These are phyloP conservation scores for Onychomys torridus DNA, from an alignment of 2,797 vertebrate genomes.

Conservation along the genomic window DNA sequence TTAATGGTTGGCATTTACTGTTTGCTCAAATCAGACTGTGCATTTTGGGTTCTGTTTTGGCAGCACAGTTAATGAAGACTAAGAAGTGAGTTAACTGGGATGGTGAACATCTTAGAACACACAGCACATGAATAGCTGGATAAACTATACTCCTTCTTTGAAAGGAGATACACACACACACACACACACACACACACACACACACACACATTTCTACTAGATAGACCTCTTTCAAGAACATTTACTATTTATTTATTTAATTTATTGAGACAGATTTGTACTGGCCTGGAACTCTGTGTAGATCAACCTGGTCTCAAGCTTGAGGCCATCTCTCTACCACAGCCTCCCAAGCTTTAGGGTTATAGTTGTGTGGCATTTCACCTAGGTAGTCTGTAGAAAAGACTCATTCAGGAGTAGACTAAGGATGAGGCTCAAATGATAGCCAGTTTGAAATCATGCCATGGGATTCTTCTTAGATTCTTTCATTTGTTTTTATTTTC, in stretches of 20 bases:
- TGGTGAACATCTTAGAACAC: not conserved
- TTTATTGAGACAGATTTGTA: not conserved
- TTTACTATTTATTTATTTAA: not conserved
- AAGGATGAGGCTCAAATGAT: not conserved
- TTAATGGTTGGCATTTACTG: not conserved
- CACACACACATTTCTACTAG: not conserved
- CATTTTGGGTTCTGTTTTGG: constrained; percentile 16
- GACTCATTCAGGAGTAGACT: not conserved
- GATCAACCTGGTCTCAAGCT: not conserved
- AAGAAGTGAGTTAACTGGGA: not conserved
- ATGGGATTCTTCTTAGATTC: not conserved
- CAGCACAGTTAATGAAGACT: not conserved
- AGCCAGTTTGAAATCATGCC: not conserved
- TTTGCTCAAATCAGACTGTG: not conserved
- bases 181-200: not conserved
- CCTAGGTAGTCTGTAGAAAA: not conserved
- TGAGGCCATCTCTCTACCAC: not conserved
- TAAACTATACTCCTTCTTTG: not conserved
- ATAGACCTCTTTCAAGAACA: not conserved
- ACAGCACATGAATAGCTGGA: not conserved
- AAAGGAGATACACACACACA: not conserved
- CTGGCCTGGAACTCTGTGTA: not conserved
- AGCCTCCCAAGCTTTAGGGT: not conserved
- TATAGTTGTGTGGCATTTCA: not conserved
- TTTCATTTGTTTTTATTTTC: constrained; percentile 34